These are phyloP conservation scores for Gopherus flavomarginatus DNA, from an alignment of 2,113 vertebrate species.

Conservation along the genomic window DNA sequence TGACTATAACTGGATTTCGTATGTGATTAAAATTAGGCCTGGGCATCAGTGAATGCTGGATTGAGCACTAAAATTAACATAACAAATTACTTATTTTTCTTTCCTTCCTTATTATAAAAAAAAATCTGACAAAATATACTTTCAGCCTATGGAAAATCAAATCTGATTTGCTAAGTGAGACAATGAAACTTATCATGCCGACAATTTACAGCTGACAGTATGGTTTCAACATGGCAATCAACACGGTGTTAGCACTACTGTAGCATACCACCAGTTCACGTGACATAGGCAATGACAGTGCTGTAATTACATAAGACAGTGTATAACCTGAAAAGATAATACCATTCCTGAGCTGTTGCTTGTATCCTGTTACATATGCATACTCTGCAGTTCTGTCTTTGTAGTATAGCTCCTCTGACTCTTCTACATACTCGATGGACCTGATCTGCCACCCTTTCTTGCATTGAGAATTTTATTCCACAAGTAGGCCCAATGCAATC, in stretches of 20 bases:
- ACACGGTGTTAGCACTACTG: neutral
- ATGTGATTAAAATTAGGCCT: neutral
- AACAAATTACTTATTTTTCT: neutral
- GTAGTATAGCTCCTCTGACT: slow-evolving; percentile 5
- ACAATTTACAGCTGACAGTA: neutral
- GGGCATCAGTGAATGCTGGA: neutral
- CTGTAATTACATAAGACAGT: slow-evolving; percentile 55
- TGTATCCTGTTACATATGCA: slow-evolving; percentile 9
- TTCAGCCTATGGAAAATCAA: slow-evolving; percentile 56
- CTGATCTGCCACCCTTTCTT: slow-evolving; percentile 13
- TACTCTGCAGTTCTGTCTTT: slow-evolving; percentile 17
- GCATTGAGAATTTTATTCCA: slow-evolving; percentile 33
- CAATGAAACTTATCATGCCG: slow-evolving; percentile 2
- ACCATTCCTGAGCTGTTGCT: neutral
- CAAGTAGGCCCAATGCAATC: neutral
- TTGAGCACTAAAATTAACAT: neutral
- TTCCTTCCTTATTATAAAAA: neutral
- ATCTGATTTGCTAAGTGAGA: slow-evolving; percentile 41
- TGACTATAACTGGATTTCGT: rapidly evolving
- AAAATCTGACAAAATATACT: slow-evolving; percentile 18
- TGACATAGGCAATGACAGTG: slow-evolving; percentile 28
- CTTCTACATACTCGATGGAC: slow-evolving; percentile 23
- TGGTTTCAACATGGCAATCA: neutral
- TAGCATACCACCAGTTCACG: slow-evolving; percentile 28
- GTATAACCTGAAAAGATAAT: slow-evolving; percentile 53